Conservation (phyloP, 2,113 vertebrate species). For the Synodontis membranacea region DNA sequence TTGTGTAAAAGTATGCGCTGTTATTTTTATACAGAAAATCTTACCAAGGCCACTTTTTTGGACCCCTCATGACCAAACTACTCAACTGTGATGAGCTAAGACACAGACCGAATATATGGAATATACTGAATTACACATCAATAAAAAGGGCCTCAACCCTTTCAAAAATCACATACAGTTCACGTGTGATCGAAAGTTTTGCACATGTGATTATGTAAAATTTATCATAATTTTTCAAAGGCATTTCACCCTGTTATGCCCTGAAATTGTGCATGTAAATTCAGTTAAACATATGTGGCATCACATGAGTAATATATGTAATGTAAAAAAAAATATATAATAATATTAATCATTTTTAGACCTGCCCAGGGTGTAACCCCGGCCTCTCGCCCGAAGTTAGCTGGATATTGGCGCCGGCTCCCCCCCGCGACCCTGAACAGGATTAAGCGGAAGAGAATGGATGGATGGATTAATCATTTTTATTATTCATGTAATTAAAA, state of each 20-base stretch:
- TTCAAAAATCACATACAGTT: too few species aligned
- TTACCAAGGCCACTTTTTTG: background rate
- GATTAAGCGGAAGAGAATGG: too few species aligned
- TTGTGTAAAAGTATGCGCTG: constrained; percentile 39
- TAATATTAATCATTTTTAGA: too few species aligned
- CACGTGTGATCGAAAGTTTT: background rate
- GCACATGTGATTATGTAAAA: background rate
- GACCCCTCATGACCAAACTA: background rate
- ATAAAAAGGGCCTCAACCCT: background rate
- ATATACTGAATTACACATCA: background rate
- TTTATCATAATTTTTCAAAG: background rate
- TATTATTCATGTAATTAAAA: background rate
- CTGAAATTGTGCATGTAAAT: background rate
- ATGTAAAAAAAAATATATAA: background rate
- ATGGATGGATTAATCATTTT: too few species aligned
- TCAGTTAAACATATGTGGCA: background rate
- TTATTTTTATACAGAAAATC: constrained; percentile 28
- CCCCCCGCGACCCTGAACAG: too few species aligned
- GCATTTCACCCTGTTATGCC: background rate
- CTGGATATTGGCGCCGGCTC: too few species aligned
- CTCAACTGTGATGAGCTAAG: background rate
- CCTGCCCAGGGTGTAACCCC: too few species aligned
- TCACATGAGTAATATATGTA: background rate
- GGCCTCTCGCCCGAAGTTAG: too few species aligned
- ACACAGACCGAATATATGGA: too few species aligned